Evolutionary conservation across 2,113 vertebrate genomes (phyloP).

Genomic region (Panurus biarmicus): DNA sequence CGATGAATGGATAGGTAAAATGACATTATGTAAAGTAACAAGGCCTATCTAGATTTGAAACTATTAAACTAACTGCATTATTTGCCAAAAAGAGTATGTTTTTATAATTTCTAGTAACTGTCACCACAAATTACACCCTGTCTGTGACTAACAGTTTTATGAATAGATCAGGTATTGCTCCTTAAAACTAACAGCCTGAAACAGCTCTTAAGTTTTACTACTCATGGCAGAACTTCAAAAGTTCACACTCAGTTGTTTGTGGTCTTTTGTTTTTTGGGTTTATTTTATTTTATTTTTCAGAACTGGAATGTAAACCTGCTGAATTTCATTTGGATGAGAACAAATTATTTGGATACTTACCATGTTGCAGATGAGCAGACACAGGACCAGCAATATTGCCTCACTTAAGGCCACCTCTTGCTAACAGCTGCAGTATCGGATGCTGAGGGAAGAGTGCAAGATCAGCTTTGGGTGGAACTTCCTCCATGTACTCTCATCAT

Average conservation of each 20-base stretch:
- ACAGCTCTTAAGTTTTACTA: not conserved
- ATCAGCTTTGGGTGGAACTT: not conserved
- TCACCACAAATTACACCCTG: not conserved
- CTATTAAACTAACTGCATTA: not conserved
- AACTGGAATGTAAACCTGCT: not conserved
- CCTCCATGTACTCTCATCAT: not conserved
- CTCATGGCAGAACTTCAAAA: not conserved
- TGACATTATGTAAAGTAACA: not conserved
- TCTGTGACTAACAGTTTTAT: not conserved
- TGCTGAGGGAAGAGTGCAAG: not conserved
- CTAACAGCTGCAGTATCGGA: not conserved
- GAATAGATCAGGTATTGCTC: constrained; percentile 8
- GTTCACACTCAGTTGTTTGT: not conserved
- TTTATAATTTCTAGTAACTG: not conserved
- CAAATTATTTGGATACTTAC: not conserved
- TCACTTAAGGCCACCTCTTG: not conserved
- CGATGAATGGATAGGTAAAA: not conserved
- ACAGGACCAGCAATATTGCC: not conserved
- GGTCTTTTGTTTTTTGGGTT: not conserved
- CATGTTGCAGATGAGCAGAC: not conserved
- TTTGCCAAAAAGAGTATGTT: not conserved
- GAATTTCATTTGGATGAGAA: not conserved
- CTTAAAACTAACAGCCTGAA: not conserved
- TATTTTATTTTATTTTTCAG: not conserved
- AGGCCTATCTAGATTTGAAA: not conserved